These are phyloP conservation scores for Tribolium freemani DNA, from an alignment of 2,888 invertebrate species.

Conservation along the genomic window DNA sequence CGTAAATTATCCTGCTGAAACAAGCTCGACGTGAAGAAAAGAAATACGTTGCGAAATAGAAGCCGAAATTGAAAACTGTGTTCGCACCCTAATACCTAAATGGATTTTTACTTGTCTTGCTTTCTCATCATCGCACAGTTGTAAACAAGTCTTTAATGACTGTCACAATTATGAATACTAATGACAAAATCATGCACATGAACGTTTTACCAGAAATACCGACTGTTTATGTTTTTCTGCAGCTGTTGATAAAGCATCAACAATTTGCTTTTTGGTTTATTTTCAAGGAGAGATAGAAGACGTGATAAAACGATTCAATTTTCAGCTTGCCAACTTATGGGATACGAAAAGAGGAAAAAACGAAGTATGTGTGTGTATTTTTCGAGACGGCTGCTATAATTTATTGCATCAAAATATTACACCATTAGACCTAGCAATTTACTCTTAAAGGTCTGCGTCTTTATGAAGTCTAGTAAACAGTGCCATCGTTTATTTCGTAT, in stretches of 20 bases:
- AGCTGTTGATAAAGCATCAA: conserved; percentile 25
- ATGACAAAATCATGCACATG: conserved; percentile 24
- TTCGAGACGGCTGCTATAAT: conserved; percentile 31
- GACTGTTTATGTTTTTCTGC: conserved; percentile 9
- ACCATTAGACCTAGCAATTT: conserved; percentile 40
- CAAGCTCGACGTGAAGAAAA: conserved; percentile 53
- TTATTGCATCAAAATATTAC: conserved; percentile 43
- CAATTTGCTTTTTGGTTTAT: conserved; percentile 23
- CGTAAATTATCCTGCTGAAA: conserved; percentile 62
- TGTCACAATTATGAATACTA: conserved; percentile 30
- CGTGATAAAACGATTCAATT: conserved; percentile 35
- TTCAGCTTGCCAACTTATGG: conserved; percentile 22
- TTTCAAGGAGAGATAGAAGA: conserved; percentile 6
- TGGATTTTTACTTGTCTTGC: conserved; percentile 28
- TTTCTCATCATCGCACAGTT: conserved; percentile 23
- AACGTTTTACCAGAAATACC: conserved; percentile 13
- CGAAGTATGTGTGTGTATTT: conserved; percentile 11
- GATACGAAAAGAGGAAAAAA: conserved; percentile 16
- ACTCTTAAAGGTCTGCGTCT: conserved; percentile 43
- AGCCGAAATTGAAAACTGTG: conserved; percentile 32
- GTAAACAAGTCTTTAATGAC: conserved; percentile 34
- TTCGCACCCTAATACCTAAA: conserved; percentile 20
- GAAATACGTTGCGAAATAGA: conserved; percentile 52
- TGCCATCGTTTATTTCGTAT: conserved; percentile 54
- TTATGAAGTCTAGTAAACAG: conserved; percentile 53